Conservation (phyloP, 2,888 invertebrate species). For the Tholera decimalis region DNA sequence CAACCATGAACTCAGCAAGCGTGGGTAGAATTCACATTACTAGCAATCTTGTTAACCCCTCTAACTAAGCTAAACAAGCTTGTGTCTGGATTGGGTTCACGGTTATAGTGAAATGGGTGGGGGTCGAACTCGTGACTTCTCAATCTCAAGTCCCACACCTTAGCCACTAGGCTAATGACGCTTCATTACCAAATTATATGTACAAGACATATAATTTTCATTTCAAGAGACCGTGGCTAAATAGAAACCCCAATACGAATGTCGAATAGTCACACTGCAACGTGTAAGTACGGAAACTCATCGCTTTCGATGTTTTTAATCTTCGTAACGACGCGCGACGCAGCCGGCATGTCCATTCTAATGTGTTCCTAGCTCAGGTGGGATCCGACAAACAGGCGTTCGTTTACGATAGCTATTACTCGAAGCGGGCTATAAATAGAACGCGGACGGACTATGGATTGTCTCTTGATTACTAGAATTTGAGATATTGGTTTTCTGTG, state of each 20-base stretch:
- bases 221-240: neutral
- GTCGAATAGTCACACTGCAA: constrained; percentile 17
- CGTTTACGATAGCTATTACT: constrained; percentile 26
- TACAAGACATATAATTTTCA: too few relatives aligned
- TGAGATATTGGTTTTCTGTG: constrained; percentile 1
- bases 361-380: constrained; percentile 48
- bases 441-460: neutral
- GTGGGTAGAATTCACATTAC: too few relatives aligned
- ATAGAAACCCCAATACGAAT: neutral
- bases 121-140: too few relatives aligned
- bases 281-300: constrained; percentile 20
- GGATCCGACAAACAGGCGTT: constrained; percentile 27
- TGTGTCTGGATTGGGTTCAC: too few relatives aligned
- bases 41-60: too few relatives aligned
- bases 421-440: neutral
- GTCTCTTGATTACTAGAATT: neutral
- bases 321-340: constrained; percentile 35
- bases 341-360: constrained; percentile 38
- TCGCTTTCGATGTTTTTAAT: constrained; percentile 39
- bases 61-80: too few relatives aligned
- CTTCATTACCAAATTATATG: too few relatives aligned
- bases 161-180: too few relatives aligned
- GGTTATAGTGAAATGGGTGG: too few relatives aligned
- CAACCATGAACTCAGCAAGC: too few relatives aligned
- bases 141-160: too few relatives aligned